A percentile compares a stretch with the other conserved stretches of the same genome.
These are phyloP conservation scores for Manis crassicaudata DNA, from an alignment of 2,797 vertebrate genomes.

Conservation along the genomic window DNA sequence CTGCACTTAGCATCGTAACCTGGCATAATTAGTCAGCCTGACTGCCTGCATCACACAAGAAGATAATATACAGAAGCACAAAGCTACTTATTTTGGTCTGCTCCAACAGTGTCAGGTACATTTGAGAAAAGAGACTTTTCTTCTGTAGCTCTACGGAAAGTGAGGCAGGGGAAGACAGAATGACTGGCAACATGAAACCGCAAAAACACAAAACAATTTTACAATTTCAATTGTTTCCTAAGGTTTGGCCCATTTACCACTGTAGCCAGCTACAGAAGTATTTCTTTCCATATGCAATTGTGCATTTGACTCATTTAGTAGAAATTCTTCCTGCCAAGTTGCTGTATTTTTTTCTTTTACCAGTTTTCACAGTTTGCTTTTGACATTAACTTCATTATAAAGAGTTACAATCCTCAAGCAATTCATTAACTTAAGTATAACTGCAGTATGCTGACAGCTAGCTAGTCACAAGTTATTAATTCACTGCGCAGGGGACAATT, in stretches of 20 bases:
- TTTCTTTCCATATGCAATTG: background rate
- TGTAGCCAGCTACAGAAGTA: background rate
- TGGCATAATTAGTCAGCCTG: background rate
- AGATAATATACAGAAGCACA: background rate
- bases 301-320: background rate
- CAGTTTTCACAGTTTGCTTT: background rate
- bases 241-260: background rate
- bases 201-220: background rate
- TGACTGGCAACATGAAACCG: background rate
- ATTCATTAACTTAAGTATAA: constrained; percentile 31
- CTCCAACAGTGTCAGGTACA: background rate
- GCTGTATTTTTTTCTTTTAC: background rate
- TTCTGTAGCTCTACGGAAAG: background rate
- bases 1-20: background rate
- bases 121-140: background rate
- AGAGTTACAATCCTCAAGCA: background rate
- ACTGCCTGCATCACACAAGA: background rate
- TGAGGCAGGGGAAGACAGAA: background rate
- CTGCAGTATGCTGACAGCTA: background rate
- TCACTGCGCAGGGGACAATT: background rate
- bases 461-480: background rate
- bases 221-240: background rate
- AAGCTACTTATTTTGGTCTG: background rate
- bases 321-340: background rate
- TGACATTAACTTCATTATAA: constrained; percentile 19